phyloP scores from a whole-genome alignment of 2,113 vertebrate genomes.

The Sminthopsis crassicaudata region DNA sequence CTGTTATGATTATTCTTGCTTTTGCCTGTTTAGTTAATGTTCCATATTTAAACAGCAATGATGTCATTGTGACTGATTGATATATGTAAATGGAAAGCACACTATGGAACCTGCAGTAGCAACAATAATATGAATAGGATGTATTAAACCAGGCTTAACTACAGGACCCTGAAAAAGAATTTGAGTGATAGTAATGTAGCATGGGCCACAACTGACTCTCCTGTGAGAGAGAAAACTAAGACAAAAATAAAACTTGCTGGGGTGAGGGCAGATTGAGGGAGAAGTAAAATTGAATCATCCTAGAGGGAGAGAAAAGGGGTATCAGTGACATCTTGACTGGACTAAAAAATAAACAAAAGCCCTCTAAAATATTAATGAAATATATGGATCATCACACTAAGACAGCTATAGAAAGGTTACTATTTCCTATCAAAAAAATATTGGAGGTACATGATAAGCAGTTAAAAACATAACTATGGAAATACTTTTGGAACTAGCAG shows the following conservation, averaged over 20 bases:
- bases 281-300: background rate
- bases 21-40: background rate
- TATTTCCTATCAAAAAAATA: background rate
- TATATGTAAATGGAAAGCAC: background rate
- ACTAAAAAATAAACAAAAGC: background rate
- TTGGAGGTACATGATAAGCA: background rate
- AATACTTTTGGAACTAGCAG: background rate
- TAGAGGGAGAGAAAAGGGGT: background rate
- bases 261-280: background rate
- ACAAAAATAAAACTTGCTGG: background rate
- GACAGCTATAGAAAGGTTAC: background rate
- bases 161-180: background rate
- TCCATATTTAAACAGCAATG: background rate
- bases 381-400: background rate
- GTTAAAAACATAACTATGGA: background rate
- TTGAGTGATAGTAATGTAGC: background rate
- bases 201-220: background rate
- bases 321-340: background rate
- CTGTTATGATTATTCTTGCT: background rate
- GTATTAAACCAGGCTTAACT: background rate
- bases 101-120: background rate
- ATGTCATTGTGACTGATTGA: background rate
- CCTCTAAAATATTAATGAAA: background rate
- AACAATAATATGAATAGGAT: background rate
- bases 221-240: background rate